Evolutionary conservation across 2,113 vertebrate species (phyloP).

Genomic region (Serilophus lunatus): DNA sequence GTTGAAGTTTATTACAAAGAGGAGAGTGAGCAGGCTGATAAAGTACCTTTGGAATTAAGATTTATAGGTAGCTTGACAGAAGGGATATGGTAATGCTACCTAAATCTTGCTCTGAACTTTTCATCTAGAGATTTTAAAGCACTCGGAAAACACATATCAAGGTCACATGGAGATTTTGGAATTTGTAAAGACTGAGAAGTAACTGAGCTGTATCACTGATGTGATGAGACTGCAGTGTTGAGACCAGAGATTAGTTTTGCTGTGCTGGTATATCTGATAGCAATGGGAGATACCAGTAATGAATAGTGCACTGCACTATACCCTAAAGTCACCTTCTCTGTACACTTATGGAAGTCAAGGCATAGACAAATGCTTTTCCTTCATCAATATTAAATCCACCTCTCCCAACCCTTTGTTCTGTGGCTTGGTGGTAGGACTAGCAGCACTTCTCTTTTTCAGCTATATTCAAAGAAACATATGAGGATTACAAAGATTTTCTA

Average conservation of each 20-base stretch:
- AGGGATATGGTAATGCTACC: not conserved
- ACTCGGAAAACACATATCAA: not conserved
- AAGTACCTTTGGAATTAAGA: not conserved
- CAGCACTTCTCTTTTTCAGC: not conserved
- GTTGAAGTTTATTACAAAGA: constrained; percentile 36
- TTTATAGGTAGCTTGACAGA: not conserved
- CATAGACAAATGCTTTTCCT: not conserved
- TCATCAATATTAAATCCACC: not conserved
- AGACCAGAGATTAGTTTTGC: not conserved
- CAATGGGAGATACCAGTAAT: not conserved
- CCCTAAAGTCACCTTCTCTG: fast-evolving
- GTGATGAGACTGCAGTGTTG: not conserved
- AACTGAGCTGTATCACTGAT: not conserved
- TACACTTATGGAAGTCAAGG: not conserved
- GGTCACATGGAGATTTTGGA: not conserved
- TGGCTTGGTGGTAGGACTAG: not conserved
- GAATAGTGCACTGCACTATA: not conserved
- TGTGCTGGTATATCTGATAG: not conserved
- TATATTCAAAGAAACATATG: not conserved
- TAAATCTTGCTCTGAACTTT: not conserved
- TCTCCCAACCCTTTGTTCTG: not conserved
- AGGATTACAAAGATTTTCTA: not conserved
- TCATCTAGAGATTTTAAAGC: not conserved
- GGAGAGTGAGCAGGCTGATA: constrained; percentile 28
- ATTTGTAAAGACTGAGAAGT: not conserved